Evolutionary conservation across 2,797 vertebrate genomes (phyloP), one percentile per base, ranked within the genome.

Genomic region (Cyprinodon diabolis): DNA sequence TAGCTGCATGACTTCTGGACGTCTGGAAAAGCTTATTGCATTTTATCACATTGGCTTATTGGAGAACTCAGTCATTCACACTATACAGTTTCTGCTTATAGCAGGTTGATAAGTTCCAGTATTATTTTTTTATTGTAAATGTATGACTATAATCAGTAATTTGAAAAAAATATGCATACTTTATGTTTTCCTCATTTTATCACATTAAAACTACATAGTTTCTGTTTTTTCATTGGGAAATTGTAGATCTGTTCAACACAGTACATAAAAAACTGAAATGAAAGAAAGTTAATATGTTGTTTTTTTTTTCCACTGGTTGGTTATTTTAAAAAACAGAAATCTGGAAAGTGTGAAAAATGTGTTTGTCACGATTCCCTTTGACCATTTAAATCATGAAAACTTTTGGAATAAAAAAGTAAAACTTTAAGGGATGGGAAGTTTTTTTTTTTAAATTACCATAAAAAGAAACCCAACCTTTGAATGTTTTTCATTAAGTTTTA

Each of bases 81-180:
- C 10, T 14, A 51, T 35, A 70, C 68, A 37, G 60, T 70, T 73
- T 70, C 37, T 58, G 72, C 76, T 71, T 75, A 11, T 0, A 69
- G 69, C 70, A 76, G 35, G 23, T 65, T 70, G 43, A 74, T 75
- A 43, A 51, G 75, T 87, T 80, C 9, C n/a, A 65, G 19, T n/a
- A 21, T 9, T 7, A 40, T 40, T 43, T 43, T 30, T 30, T 30
- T 30, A 30, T 30, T 30, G 30, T 30, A 30, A 30, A 30, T 30
- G 30, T 30, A 30, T 43, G 40, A 40, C 37, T 48, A 48, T 48
- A 12, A 12, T 23, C 23, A 14, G 23, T 23, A 23, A 12, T 25
- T 17, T 37, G 57, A 9, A 35, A 60, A 30, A 37, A 37, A 6
- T 10, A 17, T 60, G 15, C 30, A 10, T 17, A 9, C 30, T 35